phyloP scores from a whole-genome alignment of 35 echinoderm and acorn worm genomes.

The Patiria miniata region DNA sequence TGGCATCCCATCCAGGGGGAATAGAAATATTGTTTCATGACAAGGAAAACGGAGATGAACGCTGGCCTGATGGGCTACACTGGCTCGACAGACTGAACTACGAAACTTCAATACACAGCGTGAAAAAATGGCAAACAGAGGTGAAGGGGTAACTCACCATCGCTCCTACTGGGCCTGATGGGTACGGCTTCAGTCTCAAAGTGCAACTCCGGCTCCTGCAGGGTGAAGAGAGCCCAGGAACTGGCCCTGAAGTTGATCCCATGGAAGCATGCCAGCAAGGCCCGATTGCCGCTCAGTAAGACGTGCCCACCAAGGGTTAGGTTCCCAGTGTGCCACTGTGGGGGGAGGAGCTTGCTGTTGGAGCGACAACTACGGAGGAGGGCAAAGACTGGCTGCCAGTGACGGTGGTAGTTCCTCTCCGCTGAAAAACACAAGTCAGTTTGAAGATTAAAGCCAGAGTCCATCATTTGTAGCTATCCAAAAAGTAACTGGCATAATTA shows the following conservation, averaged over 20 bases:
- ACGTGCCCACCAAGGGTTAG: conserved; percentile 84
- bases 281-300: conserved; percentile 73
- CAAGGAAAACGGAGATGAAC: too few relatives aligned
- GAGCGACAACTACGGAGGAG: conserved; percentile 43
- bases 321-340: conserved; percentile 29
- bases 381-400: conserved; percentile 86
- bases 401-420: conserved; percentile 60
- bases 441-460: too few relatives aligned
- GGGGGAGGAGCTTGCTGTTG: conserved; percentile 29
- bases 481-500: too few relatives aligned
- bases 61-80: too few relatives aligned
- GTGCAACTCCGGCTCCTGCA: conserved; percentile 86
- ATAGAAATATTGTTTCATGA: too few relatives aligned
- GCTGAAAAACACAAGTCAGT: conserved; percentile 4
- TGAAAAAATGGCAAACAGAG: too few relatives aligned
- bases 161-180: conserved; percentile 34
- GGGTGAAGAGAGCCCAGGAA: conserved; percentile 92
- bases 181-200: conserved; percentile 90
- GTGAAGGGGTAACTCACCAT: neutral
- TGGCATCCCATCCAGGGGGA: too few relatives aligned
- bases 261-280: conserved; percentile 87
- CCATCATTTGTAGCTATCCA: too few relatives aligned
- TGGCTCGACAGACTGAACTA: too few relatives aligned
- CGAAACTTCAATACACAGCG: too few relatives aligned
- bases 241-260: conserved; percentile 93